These are phyloP conservation scores for Zapus hudsonius DNA, from an alignment of 2,113 vertebrate species.

Conservation along the genomic window DNA sequence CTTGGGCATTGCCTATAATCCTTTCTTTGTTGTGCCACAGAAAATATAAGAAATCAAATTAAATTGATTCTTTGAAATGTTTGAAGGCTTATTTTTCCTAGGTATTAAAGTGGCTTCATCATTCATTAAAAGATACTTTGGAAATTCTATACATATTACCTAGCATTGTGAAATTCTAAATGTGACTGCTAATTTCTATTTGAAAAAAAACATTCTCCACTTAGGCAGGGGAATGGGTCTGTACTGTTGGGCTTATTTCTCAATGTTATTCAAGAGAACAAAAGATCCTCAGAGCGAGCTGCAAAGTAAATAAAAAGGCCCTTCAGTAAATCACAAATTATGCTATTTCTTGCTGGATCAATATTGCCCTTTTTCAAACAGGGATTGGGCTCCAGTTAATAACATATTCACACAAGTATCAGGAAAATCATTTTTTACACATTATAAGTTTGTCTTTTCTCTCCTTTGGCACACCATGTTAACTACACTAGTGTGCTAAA, in stretches of 20 bases:
- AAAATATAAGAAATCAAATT: constrained; percentile 71
- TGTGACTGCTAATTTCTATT: constrained; percentile 59
- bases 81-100: constrained; percentile 56
- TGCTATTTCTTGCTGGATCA: constrained; percentile 63
- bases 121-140: constrained; percentile 59
- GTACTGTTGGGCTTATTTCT: constrained; percentile 53
- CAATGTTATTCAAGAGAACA: constrained; percentile 45
- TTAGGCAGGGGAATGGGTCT: constrained; percentile 1
- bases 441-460: neutral
- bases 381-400: constrained; percentile 10
- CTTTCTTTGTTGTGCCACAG: constrained; percentile 53
- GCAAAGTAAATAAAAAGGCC: constrained; percentile 54
- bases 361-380: constrained; percentile 58
- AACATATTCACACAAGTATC: constrained; percentile 26
- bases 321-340: constrained; percentile 71
- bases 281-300: neutral
- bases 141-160: constrained; percentile 7
- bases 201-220: constrained; percentile 42
- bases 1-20: constrained; percentile 27
- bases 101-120: constrained; percentile 64
- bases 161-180: constrained; percentile 50
- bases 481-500: neutral
- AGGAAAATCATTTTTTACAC: constrained; percentile 30
- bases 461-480: neutral
- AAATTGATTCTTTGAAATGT: constrained; percentile 73